Percentiles rank a stretch among this genome's conserved stretches.
These are phyloP conservation scores for Lasiurus borealis DNA, from an alignment of 2,113 vertebrate species.

Conservation along the genomic window DNA sequence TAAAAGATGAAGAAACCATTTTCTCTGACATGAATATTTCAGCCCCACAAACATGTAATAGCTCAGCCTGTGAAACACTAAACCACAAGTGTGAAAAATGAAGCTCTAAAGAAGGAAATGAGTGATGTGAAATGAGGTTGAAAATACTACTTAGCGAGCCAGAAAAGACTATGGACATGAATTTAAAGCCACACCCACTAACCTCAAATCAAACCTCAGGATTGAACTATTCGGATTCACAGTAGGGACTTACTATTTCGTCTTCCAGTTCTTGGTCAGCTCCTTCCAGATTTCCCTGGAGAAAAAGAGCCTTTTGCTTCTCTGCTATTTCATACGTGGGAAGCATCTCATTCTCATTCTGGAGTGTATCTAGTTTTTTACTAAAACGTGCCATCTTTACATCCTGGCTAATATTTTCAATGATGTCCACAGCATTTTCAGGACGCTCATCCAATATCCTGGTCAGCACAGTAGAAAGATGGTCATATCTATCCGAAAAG, in stretches of 20 bases:
- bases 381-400: conserved; percentile 89
- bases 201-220: neutral
- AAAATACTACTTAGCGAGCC: conserved; percentile 20
- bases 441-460: conserved; percentile 94
- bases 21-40: neutral
- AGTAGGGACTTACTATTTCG: conserved; percentile 85
- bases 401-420: conserved; percentile 93
- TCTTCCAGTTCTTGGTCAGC: conserved; percentile 88
- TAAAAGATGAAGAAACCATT: neutral
- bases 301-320: conserved; percentile 89
- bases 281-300: conserved; percentile 82
- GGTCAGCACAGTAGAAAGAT: conserved; percentile 90
- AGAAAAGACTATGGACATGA: neutral
- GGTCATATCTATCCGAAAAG: conserved; percentile 92
- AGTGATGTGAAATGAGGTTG: neutral
- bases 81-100: neutral
- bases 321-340: conserved; percentile 89
- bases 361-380: conserved; percentile 89
- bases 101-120: neutral
- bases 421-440: conserved; percentile 90
- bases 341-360: conserved; percentile 84
- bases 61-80: neutral
- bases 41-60: neutral
- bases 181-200: neutral
- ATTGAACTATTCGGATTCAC: neutral